Percentiles rank a stretch among this genome's conserved stretches.
Evolutionary conservation across 1,140 invertebrate species (phyloP).

Genomic region (Drosophila teissieri): DNA sequence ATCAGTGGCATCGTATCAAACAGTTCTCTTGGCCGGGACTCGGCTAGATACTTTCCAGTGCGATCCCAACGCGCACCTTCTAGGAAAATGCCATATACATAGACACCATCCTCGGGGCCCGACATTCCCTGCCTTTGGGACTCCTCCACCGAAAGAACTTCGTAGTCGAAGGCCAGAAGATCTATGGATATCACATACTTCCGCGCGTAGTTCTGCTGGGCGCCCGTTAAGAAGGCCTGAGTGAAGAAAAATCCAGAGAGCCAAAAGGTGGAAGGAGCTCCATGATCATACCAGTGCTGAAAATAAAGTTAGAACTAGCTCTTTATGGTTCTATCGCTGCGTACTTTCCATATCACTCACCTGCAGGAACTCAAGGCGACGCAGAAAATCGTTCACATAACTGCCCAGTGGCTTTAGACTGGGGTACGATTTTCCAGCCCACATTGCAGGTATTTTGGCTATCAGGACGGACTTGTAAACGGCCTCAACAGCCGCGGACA

Average conservation of each 20-base stretch:
- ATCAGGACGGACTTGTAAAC: conserved; percentile 93
- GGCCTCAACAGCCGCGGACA: conserved; percentile 95
- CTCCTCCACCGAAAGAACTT: conserved; percentile 85
- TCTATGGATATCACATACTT: conserved; percentile 96
- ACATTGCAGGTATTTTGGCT: conserved; percentile 92
- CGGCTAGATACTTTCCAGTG: conserved; percentile 88
- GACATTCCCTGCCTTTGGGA: conserved; percentile 55
- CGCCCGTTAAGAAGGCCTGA: conserved; percentile 97
- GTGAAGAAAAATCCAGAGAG: conserved; percentile 98
- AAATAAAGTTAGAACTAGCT: not conserved
- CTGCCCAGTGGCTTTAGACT: conserved; percentile 96
- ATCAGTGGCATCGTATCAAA: conserved; percentile 93
- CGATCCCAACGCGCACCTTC: conserved; percentile 95
- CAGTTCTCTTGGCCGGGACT: conserved; percentile 93
- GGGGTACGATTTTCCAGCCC: conserved; percentile 95
- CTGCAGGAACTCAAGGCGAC: conserved; percentile 92
- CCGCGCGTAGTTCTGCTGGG: conserved; percentile 96
- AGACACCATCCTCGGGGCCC: conserved; percentile 92
- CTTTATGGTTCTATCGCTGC: no score
- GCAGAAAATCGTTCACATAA: conserved; percentile 95
- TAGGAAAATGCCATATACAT: conserved; percentile 93
- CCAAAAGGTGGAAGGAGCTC: conserved; percentile 94
- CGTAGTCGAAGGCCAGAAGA: conserved; percentile 93
- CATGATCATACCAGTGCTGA: conserved; percentile 93
- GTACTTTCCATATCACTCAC: conserved; percentile 82